Conservation (phyloP, 2,888 invertebrate genomes). For the Dioctria linearis region DNA sequence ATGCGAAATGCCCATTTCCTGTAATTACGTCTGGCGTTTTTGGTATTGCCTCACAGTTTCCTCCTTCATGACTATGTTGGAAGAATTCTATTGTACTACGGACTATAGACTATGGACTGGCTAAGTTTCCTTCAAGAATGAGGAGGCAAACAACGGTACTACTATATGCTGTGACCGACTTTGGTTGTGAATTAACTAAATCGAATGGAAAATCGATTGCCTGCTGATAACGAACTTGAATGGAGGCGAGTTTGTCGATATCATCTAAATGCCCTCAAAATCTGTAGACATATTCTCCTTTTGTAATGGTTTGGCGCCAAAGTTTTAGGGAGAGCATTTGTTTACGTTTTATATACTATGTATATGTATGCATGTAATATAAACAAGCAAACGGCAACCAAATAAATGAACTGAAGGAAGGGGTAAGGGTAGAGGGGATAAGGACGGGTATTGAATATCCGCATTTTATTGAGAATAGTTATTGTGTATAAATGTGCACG, state of each 20-base stretch:
- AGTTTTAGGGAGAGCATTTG: conserved; percentile 11
- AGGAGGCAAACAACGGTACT: neutral
- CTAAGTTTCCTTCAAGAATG: neutral
- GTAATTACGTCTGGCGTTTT: conserved; percentile 13
- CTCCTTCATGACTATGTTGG: no score
- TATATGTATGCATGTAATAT: no score
- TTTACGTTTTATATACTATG: neutral
- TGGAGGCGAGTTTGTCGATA: conserved; percentile 32
- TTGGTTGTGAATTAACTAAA: conserved; percentile 42
- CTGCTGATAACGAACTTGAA: conserved; percentile 31
- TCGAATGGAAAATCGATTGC: conserved; percentile 51
- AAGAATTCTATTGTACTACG: neutral
- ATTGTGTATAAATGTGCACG: no score
- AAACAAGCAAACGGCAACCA: no score
- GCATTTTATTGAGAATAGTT: no score
- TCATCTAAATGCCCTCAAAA: conserved; percentile 35
- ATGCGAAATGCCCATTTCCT: conserved; percentile 10
- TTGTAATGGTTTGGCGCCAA: conserved; percentile 39
- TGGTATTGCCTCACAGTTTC: neutral
- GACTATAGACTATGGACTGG: neutral
- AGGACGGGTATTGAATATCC: no score
- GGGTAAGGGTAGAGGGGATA: no score
- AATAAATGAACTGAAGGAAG: no score
- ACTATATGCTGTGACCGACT: conserved; percentile 4
- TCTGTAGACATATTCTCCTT: conserved; percentile 7